Evolutionary conservation across 2,797 vertebrate species (phyloP).

Genomic region (Margarornis squamiger): DNA sequence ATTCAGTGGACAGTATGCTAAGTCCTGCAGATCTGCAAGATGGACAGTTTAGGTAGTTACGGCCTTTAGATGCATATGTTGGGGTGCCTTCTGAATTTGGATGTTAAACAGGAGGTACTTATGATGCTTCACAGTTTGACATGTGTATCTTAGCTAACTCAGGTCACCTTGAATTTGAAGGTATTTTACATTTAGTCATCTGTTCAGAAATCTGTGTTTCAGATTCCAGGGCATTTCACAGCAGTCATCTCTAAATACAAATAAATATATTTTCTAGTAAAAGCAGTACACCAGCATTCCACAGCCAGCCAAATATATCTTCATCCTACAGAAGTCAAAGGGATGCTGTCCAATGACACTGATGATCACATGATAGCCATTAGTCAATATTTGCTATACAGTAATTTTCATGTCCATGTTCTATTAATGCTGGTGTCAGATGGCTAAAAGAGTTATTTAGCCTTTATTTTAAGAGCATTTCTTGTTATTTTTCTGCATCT

Average conservation of each 20-base stretch:
- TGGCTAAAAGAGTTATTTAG: conserved; percentile 5
- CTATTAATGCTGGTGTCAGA: background rate
- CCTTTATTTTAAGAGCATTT: conserved; percentile 9
- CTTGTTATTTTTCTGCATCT: conserved; percentile 43
- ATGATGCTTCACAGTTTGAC: background rate
- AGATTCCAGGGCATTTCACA: background rate
- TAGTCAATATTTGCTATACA: background rate
- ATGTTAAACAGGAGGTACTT: background rate
- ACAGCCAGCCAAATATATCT: background rate
- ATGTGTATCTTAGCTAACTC: background rate
- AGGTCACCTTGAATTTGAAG: background rate
- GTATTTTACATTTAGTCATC: background rate
- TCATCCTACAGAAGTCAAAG: background rate
- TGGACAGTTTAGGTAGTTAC: background rate
- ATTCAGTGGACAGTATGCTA: background rate
- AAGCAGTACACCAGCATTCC: background rate
- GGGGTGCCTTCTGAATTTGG: background rate
- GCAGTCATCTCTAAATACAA: background rate
- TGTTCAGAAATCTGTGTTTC: background rate
- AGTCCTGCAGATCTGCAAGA: background rate
- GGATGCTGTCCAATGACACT: background rate
- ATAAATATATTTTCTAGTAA: background rate
- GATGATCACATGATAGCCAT: background rate
- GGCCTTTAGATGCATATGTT: background rate
- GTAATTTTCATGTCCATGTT: background rate